Conservation (phyloP, 2,797 vertebrate genomes). For the Sebastes trivittatus region DNA sequence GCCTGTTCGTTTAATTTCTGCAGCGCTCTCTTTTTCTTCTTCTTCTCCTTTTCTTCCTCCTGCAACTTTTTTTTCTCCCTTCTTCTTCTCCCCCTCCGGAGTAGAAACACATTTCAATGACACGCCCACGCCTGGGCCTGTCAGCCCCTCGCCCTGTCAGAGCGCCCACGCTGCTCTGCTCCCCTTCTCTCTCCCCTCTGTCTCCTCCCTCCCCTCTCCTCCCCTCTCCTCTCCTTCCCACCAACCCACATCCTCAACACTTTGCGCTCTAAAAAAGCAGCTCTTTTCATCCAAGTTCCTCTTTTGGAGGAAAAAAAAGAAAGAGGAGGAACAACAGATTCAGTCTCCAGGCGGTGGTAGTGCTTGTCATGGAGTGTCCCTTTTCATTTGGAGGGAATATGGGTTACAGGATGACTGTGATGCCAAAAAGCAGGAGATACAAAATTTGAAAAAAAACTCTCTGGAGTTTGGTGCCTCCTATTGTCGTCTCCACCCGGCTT, state of each 20-base stretch:
- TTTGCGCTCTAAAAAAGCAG: conserved; percentile 68
- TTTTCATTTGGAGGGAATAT: conserved; percentile 70
- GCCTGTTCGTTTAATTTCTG: conserved; percentile 69
- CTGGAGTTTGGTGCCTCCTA: conserved; percentile 33
- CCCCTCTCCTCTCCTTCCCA: conserved; percentile 49
- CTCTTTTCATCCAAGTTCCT: conserved; percentile 78
- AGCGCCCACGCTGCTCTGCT: conserved; percentile 77
- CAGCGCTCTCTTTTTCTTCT: conserved; percentile 17
- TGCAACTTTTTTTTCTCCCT: background rate
- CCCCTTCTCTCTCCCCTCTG: conserved; percentile 58
- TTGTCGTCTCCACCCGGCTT: conserved; percentile 54
- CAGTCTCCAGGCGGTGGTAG: conserved; percentile 70
- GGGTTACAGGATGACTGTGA: conserved; percentile 49
- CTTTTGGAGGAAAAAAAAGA: conserved; percentile 47
- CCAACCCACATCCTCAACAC: conserved; percentile 77
- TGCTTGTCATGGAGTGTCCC: conserved; percentile 75
- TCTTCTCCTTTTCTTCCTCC: background rate
- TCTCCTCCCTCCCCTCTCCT: conserved; percentile 4
- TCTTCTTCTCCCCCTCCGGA: conserved; percentile 41
- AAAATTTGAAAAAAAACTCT: background rate
- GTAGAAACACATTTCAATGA: conserved; percentile 83
- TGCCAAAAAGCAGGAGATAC: conserved; percentile 54
- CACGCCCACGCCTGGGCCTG: conserved; percentile 82
- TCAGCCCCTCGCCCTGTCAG: conserved; percentile 82
- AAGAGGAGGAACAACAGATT: conserved; percentile 61